Evolutionary conservation across 2,113 vertebrate genomes (phyloP).

Genomic region (Pristiophorus japonicus): DNA sequence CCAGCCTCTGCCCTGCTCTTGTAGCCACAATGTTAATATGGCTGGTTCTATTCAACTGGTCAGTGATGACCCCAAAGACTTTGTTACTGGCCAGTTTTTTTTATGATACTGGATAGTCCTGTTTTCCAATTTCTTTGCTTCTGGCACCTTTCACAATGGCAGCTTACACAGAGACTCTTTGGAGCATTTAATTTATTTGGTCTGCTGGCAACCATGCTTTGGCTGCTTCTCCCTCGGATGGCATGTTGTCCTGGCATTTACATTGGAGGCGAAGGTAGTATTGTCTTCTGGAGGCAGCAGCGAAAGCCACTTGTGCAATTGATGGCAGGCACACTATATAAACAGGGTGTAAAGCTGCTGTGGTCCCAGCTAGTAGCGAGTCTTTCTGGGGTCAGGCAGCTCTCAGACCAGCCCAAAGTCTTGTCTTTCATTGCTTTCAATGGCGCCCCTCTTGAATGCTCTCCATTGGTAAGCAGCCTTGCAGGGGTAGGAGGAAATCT

Average conservation of each 20-base stretch:
- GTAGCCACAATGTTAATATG: too few relatives aligned
- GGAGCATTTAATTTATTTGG: not conserved
- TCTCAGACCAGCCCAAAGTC: too few relatives aligned
- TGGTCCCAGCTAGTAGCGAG: too few relatives aligned
- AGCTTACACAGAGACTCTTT: not conserved
- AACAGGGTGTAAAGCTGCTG: not conserved
- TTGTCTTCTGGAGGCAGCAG: not conserved
- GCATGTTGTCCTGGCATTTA: not conserved
- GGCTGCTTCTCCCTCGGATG: not conserved
- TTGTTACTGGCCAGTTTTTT: not conserved
- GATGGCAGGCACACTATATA: not conserved
- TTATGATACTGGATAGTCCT: not conserved
- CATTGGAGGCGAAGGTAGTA: not conserved
- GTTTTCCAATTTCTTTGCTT: not conserved
- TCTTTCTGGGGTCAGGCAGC: too few relatives aligned
- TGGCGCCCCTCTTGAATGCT: not conserved
- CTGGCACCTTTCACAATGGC: not conserved
- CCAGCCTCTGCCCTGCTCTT: too few relatives aligned
- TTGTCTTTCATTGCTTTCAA: not conserved
- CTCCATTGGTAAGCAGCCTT: not conserved
- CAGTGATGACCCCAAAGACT: too few relatives aligned
- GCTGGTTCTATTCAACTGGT: too few relatives aligned
- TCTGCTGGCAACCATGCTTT: not conserved
- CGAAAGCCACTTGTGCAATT: not conserved
- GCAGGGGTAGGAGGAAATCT: not conserved